These are phyloP conservation scores for Plagodis dolabraria DNA, from an alignment of 2,888 invertebrate genomes.

Conservation along the genomic window DNA sequence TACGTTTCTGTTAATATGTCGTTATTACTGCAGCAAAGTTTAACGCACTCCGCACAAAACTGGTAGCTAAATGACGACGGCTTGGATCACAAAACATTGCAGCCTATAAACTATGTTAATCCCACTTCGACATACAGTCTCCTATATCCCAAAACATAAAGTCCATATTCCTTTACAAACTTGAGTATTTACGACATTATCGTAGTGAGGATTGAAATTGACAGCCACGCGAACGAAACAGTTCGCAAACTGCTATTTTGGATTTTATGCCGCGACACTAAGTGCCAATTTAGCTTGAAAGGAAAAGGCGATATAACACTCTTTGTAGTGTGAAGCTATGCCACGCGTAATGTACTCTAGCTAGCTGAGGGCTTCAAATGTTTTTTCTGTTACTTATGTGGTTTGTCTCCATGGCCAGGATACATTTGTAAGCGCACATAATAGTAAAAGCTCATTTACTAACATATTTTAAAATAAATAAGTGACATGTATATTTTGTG, in stretches of 20 bases:
- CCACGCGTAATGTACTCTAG: slow-evolving; percentile 64
- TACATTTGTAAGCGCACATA: slow-evolving; percentile 4
- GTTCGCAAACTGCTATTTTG: slow-evolving; percentile 47
- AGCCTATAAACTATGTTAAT: slow-evolving; percentile 48
- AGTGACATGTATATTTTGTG: no score
- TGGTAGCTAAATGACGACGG: slow-evolving; percentile 61
- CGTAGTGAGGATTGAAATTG: slow-evolving; percentile 34
- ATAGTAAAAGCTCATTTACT: not conserved
- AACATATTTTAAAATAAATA: no score
- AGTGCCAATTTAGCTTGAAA: slow-evolving; percentile 53
- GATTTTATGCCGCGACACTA: slow-evolving; percentile 47
- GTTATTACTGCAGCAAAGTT: slow-evolving; percentile 33
- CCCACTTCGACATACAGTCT: slow-evolving; percentile 33
- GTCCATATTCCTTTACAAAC: slow-evolving; percentile 32
- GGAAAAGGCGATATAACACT: slow-evolving; percentile 45
- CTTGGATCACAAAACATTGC: slow-evolving; percentile 54
- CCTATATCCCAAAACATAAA: slow-evolving; percentile 32
- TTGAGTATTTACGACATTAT: slow-evolving; percentile 36
- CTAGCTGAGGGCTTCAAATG: slow-evolving; percentile 48
- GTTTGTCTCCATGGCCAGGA: slow-evolving; percentile 3
- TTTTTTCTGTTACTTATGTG: slow-evolving; percentile 44
- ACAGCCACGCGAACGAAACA: slow-evolving; percentile 55
- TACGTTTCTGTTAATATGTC: slow-evolving; percentile 9
- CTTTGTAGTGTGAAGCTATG: slow-evolving; percentile 43
- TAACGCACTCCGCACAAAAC: slow-evolving; percentile 55